Conservation (phyloP, 2,888 invertebrate genomes). For the Cheilosia pagana region DNA sequence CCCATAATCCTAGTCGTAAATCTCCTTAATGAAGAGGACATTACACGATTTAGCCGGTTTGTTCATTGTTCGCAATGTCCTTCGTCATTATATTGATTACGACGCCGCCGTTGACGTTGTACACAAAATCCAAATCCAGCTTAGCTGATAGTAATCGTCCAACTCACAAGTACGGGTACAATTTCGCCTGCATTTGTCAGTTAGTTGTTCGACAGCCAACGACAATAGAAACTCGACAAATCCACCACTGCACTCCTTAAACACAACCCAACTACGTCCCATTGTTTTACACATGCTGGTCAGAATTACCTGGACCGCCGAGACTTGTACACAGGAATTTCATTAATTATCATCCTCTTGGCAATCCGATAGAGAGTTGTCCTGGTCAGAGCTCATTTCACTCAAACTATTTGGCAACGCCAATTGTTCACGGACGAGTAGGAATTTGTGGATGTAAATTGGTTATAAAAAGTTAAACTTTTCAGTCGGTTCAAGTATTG, state of each 20-base stretch:
- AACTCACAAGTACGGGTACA: neutral
- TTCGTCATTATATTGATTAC: slow-evolving; percentile 43
- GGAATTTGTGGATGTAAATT: neutral
- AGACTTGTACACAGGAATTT: slow-evolving; percentile 50
- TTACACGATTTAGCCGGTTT: slow-evolving; percentile 44
- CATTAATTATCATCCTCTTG: slow-evolving; percentile 27
- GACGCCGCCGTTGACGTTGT: slow-evolving; percentile 28
- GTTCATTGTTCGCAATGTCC: slow-evolving; percentile 46
- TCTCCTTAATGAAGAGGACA: slow-evolving; percentile 43
- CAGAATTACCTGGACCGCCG: slow-evolving; percentile 47
- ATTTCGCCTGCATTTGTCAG: slow-evolving; percentile 35
- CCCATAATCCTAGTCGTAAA: slow-evolving; percentile 52
- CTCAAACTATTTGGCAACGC: neutral
- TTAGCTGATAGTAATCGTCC: slow-evolving; percentile 7
- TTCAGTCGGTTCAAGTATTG: neutral
- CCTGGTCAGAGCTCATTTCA: neutral
- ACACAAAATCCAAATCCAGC: slow-evolving; percentile 41
- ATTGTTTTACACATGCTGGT: slow-evolving; percentile 33
- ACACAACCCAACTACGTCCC: slow-evolving; percentile 1
- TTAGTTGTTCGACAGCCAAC: neutral
- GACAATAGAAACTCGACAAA: slow-evolving; percentile 44
- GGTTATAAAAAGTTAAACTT: neutral
- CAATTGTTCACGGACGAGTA: neutral
- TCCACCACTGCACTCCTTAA: slow-evolving; percentile 42
- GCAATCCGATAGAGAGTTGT: neutral